Percentiles rank a stretch among this genome's conserved stretches.
Evolutionary conservation across 2,113 vertebrate genomes (phyloP).

Genomic region (Triplophysa tibetana): DNA sequence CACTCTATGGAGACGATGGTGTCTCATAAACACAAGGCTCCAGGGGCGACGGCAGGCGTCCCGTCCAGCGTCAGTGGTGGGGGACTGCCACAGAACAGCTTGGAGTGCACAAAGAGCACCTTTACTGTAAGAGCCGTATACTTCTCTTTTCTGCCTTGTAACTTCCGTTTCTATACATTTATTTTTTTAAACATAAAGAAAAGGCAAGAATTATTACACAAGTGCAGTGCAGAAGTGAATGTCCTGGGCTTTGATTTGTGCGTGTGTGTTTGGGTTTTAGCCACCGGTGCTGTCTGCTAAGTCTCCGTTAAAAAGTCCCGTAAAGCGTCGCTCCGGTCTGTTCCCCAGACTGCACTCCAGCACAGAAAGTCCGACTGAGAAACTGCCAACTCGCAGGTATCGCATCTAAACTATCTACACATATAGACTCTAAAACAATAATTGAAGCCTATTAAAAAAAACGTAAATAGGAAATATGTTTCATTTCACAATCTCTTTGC

Average conservation of each 20-base stretch:
- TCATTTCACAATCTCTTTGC: not conserved
- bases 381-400: slow-evolving; percentile 79
- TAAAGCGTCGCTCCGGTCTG: slow-evolving; percentile 91
- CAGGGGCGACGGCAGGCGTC: slow-evolving; percentile 74
- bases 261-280: slow-evolving; percentile 67
- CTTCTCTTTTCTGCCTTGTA: not conserved
- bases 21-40: slow-evolving; percentile 82
- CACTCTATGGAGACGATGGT: slow-evolving; percentile 99
- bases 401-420: not conserved
- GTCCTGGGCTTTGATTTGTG: not conserved
- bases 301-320: slow-evolving; percentile 91
- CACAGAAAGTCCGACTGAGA: slow-evolving; percentile 81
- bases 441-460: not conserved
- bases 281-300: slow-evolving; percentile 80
- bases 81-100: slow-evolving; percentile 81
- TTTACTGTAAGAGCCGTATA: slow-evolving; percentile 76
- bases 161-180: not conserved
- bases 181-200: not conserved
- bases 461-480: not conserved
- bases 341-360: slow-evolving; percentile 92
- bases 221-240: not conserved
- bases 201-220: not conserved
- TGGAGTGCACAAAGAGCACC: slow-evolving; percentile 80
- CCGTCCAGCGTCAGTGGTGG: slow-evolving; percentile 91
- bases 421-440: not conserved